phyloP scores from a whole-genome alignment of 2,797 vertebrate genomes.

The Microhierax caerulescens region DNA sequence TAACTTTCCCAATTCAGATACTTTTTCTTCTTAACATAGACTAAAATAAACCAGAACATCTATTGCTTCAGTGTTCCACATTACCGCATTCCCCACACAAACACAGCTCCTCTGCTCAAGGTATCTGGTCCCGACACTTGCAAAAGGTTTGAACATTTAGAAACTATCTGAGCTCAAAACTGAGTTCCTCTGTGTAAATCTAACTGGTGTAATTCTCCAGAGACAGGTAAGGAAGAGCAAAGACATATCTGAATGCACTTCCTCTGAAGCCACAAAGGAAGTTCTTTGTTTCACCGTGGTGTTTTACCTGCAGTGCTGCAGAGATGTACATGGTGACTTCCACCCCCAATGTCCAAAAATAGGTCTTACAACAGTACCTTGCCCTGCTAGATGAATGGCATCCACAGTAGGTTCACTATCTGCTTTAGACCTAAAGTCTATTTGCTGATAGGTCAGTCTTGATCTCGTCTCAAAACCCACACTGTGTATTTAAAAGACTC shows the following conservation, averaged over 20 bases:
- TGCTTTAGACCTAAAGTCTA: neutral
- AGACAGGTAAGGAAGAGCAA: neutral
- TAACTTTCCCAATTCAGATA: neutral
- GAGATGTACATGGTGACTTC: neutral
- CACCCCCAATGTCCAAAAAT: neutral
- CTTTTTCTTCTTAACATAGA: neutral
- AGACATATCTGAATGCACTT: neutral
- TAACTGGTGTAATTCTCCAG: neutral
- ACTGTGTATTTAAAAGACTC: neutral
- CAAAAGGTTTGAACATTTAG: neutral
- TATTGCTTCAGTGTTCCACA: neutral
- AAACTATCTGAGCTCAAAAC: neutral
- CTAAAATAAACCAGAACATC: neutral
- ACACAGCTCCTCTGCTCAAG: neutral
- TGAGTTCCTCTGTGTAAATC: neutral
- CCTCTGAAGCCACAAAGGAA: neutral
- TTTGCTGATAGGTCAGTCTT: neutral
- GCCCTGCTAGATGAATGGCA: neutral
- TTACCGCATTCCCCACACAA: neutral
- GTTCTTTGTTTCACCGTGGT: neutral
- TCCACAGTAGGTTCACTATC: neutral
- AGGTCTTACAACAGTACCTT: neutral
- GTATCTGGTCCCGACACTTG: neutral
- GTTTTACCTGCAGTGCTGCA: neutral
- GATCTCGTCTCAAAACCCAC: neutral